These are phyloP conservation scores for Sparidentex hasta DNA, from an alignment of 2,797 vertebrate genomes.

Conservation along the genomic window DNA sequence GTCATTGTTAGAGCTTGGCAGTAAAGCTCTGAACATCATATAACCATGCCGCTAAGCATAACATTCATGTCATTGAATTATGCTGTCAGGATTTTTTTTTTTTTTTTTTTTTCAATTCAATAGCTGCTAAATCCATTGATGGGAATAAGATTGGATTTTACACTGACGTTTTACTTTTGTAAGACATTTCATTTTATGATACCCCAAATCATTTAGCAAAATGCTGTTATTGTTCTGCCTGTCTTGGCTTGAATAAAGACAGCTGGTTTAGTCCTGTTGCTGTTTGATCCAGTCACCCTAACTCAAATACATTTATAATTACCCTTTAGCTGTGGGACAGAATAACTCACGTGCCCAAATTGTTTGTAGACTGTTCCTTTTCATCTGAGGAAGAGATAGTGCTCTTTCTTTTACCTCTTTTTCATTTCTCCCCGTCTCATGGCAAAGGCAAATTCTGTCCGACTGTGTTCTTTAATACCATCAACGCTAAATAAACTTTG, in stretches of 20 bases:
- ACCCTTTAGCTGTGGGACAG: conserved; percentile 63
- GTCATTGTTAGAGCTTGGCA: conserved; percentile 71
- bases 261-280: conserved; percentile 55
- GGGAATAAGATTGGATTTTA: conserved; percentile 61
- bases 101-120: conserved; percentile 40
- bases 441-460: conserved; percentile 73
- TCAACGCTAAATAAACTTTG: conserved; percentile 86
- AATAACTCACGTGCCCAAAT: conserved; percentile 55
- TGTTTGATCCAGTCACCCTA: conserved; percentile 65
- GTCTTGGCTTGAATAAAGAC: conserved; percentile 63
- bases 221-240: conserved; percentile 40
- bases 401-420: conserved; percentile 60
- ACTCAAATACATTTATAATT: conserved; percentile 75
- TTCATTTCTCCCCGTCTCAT: conserved; percentile 75
- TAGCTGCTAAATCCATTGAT: conserved; percentile 58
- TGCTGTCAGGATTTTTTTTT: conserved; percentile 46
- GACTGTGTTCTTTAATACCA: conserved; percentile 83
- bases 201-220: conserved; percentile 46
- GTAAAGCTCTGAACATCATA: conserved; percentile 62
- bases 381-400: conserved; percentile 79
- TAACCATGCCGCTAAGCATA: conserved; percentile 63
- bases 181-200: conserved; percentile 21
- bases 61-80: conserved; percentile 61
- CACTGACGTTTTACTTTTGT: conserved; percentile 35
- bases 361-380: conserved; percentile 77